These are phyloP conservation scores for Condylostylus longicornis DNA, from an alignment of 1,140 invertebrate genomes.

Conservation along the genomic window DNA sequence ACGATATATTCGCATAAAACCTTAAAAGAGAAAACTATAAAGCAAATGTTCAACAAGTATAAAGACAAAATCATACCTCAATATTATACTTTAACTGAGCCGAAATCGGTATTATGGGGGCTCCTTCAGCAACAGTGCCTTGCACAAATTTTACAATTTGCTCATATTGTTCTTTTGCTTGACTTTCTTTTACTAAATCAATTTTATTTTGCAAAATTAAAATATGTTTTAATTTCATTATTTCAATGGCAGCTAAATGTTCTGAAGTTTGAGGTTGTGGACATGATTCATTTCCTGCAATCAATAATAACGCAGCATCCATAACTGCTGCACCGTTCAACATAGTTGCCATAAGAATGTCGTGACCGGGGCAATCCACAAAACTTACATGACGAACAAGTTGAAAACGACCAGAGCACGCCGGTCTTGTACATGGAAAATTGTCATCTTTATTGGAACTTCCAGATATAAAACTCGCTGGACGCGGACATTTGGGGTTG, in stretches of 20 bases:
- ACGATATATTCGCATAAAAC: slow-evolving; percentile 94
- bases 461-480: slow-evolving; percentile 89
- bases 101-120: slow-evolving; percentile 96
- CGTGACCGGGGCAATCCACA: slow-evolving; percentile 99
- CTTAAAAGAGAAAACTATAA: slow-evolving; percentile 28
- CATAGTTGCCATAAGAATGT: slow-evolving; percentile 99
- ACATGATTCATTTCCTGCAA: slow-evolving; percentile 96
- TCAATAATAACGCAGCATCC: slow-evolving; percentile 95
- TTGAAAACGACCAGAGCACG: slow-evolving; percentile 75
- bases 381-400: slow-evolving; percentile 93
- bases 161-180: slow-evolving; percentile 96
- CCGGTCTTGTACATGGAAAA: slow-evolving; percentile 78
- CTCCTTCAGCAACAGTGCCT: slow-evolving; percentile 97
- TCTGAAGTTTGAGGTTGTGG: slow-evolving; percentile 99
- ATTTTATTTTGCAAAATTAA: slow-evolving; percentile 99
- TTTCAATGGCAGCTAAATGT: slow-evolving; percentile 98
- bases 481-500: slow-evolving; percentile 85
- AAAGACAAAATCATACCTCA: slow-evolving; percentile 46
- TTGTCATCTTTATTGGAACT: slow-evolving; percentile 90
- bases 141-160: slow-evolving; percentile 98
- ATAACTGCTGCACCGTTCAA: slow-evolving; percentile 99
- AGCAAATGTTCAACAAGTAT: neutral
- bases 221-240: slow-evolving; percentile 99
- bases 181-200: slow-evolving; percentile 95
- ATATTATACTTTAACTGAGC: slow-evolving; percentile 99